Conservation (phyloP, 2,113 vertebrate genomes). For the Crotalus horridus region DNA sequence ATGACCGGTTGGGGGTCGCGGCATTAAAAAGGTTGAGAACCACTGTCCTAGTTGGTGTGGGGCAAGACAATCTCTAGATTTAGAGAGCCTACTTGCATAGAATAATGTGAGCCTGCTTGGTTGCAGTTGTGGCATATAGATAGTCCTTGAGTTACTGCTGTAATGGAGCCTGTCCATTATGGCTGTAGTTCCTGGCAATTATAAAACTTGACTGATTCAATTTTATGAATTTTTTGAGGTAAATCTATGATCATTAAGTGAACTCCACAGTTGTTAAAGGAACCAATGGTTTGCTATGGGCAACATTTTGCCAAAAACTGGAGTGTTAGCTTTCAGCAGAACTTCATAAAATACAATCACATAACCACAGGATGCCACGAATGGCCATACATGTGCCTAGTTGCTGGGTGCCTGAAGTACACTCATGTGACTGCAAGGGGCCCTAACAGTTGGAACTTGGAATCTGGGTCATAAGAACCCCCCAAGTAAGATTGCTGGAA, state of each 20-base stretch:
- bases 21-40: no score
- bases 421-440: not conserved
- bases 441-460: not conserved
- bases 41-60: not conserved
- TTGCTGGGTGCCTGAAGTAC: not conserved
- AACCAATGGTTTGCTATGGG: not conserved
- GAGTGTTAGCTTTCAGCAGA: not conserved
- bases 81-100: not conserved
- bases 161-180: not conserved
- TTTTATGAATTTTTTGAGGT: not conserved
- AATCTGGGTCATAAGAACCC: not conserved
- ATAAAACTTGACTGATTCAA: not conserved
- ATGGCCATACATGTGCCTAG: no score
- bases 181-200: not conserved
- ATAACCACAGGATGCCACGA: no score
- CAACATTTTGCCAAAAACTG: not conserved
- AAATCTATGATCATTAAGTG: not conserved
- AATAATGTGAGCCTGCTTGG: not conserved
- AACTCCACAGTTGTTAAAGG: not conserved
- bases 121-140: not conserved
- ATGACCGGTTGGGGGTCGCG: no score
- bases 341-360: not conserved
- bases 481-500: not conserved
- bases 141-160: not conserved
- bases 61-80: not conserved